phyloP scores from a whole-genome alignment of 2,113 vertebrate genomes.

The Erpornis zantholeuca region DNA sequence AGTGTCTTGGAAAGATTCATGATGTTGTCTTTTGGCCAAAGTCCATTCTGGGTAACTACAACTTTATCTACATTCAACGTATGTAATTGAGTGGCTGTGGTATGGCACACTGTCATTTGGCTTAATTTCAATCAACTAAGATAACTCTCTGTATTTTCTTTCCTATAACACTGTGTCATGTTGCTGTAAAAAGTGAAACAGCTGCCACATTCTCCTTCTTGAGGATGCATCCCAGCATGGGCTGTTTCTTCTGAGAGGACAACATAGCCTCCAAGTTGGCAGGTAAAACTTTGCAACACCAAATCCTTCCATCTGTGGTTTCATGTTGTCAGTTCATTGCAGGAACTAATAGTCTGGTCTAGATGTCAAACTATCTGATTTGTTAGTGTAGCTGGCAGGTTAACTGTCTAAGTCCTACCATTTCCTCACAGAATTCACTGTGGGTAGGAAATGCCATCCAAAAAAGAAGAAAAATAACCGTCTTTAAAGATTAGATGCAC shows the following conservation, averaged over 20 bases:
- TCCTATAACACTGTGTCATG: conserved; percentile 27
- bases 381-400: conserved; percentile 44
- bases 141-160: conserved; percentile 42
- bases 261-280: background rate
- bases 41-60: conserved; percentile 47
- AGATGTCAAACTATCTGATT: conserved; percentile 40
- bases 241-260: background rate
- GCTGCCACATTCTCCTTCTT: conserved; percentile 4
- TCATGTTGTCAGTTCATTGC: conserved; percentile 26
- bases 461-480: background rate
- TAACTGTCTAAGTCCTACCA: conserved; percentile 10
- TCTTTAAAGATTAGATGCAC: conserved; percentile 22
- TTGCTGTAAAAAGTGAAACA: conserved; percentile 37
- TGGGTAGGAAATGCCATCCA: background rate
- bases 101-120: conserved; percentile 55
- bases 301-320: conserved; percentile 51
- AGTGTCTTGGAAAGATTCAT: conserved; percentile 32
- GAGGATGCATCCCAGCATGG: background rate
- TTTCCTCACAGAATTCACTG: background rate
- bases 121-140: conserved; percentile 41
- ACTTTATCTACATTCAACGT: conserved; percentile 7
- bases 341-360: conserved; percentile 36
- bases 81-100: conserved; percentile 56
- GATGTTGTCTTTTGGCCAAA: conserved; percentile 9
- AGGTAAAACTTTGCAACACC: conserved; percentile 37